phyloP scores from a whole-genome alignment of 2,888 invertebrate genomes.

The Stenodema calcarata region DNA sequence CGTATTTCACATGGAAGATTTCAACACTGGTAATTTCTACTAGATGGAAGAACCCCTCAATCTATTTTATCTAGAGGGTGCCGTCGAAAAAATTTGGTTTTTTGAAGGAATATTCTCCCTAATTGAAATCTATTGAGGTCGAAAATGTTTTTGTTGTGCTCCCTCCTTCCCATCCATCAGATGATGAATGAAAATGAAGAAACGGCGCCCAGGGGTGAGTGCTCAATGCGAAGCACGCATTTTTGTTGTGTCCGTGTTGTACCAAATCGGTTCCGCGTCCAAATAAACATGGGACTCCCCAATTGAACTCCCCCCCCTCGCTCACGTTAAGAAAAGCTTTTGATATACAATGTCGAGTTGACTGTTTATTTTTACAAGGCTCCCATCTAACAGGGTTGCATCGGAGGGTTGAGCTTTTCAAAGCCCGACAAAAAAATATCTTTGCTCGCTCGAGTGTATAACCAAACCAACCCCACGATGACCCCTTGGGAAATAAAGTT shows the following conservation, averaged over 20 bases:
- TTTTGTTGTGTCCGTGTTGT: conserved; percentile 26
- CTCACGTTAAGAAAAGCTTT: neutral
- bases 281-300: conserved; percentile 14
- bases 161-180: neutral
- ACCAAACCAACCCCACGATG: conserved; percentile 41
- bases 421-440: conserved; percentile 34
- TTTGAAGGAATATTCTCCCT: neutral
- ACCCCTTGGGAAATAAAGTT: conserved; percentile 46
- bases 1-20: conserved; percentile 28
- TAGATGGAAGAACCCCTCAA: neutral
- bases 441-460: conserved; percentile 37
- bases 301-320: neutral
- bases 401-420: conserved; percentile 29
- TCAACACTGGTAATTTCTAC: conserved; percentile 12
- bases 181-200: neutral
- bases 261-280: neutral
- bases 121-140: conserved; percentile 11
- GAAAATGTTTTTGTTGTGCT: neutral
- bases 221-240: neutral
- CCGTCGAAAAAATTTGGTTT: neutral
- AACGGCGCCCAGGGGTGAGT: neutral
- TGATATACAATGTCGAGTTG: conserved; percentile 12
- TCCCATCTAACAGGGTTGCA: neutral
- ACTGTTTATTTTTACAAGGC: conserved; percentile 38
- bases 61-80: neutral